Evolutionary conservation across 2,888 invertebrate species (phyloP).

Genomic region (Pecten maximus): DNA sequence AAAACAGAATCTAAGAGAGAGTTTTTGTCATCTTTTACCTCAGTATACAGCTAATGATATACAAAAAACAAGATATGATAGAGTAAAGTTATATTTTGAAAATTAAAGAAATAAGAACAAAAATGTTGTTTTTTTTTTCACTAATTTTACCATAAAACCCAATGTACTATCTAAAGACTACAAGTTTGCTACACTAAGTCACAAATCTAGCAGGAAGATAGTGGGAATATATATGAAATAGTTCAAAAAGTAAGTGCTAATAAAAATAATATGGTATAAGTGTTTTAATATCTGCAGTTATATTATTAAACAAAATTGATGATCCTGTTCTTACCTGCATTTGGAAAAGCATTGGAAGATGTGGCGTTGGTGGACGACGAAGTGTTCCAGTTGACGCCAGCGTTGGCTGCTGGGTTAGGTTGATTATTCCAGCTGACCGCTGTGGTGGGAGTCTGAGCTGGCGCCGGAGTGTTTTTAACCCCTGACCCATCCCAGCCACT

Average conservation of each 20-base stretch:
- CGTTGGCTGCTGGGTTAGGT: slow-evolving; percentile 46
- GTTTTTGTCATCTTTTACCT: not conserved
- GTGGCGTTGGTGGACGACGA: slow-evolving; percentile 40
- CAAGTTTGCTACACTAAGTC: not conserved
- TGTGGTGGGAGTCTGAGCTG: slow-evolving; percentile 5
- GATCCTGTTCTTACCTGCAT: slow-evolving; percentile 48
- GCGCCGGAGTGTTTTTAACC: slow-evolving; percentile 28
- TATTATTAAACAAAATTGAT: not conserved
- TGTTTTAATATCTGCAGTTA: not conserved
- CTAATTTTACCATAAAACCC: too few relatives aligned
- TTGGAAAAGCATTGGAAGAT: not conserved
- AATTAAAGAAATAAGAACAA: too few relatives aligned
- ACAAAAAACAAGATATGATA: too few relatives aligned
- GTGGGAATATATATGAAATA: not conserved
- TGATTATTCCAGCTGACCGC: slow-evolving; percentile 49
- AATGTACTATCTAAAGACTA: too few relatives aligned
- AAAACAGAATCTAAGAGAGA: not conserved
- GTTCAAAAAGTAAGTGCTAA: not conserved
- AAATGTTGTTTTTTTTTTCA: not conserved
- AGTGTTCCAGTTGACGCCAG: slow-evolving; percentile 50
- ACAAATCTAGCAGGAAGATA: not conserved
- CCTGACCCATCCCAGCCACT: slow-evolving; percentile 52
- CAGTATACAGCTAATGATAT: not conserved
- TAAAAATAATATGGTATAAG: not conserved
- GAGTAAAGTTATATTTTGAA: too few relatives aligned